phyloP scores from a whole-genome alignment of 2,113 vertebrate genomes.

The Odocoileus hemionus region DNA sequence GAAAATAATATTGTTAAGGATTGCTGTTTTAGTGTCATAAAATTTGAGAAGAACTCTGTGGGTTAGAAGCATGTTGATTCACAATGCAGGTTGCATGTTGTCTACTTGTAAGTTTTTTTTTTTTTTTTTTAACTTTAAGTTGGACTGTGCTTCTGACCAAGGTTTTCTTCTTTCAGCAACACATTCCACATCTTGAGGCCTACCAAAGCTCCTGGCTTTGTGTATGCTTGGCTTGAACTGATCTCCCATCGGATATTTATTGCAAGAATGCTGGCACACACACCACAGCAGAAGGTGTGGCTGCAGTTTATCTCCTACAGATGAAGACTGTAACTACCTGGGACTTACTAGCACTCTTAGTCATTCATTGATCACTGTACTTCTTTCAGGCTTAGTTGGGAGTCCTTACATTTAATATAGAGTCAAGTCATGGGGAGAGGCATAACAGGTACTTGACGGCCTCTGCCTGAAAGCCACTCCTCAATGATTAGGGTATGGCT shows the following conservation, averaged over 20 bases:
- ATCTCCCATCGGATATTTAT: conserved; percentile 99
- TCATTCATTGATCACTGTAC: not conserved
- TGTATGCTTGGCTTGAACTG: conserved; percentile 98
- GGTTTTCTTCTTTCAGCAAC: conserved; percentile 87
- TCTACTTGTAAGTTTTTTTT: not conserved
- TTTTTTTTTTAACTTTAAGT: conserved; percentile 28
- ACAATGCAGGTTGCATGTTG: not conserved
- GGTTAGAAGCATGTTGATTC: not conserved
- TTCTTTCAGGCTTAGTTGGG: not conserved
- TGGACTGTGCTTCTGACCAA: conserved; percentile 62
- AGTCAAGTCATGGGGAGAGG: not conserved
- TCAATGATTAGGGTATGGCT: not conserved
- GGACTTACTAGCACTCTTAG: conserved; percentile 30
- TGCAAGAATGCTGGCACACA: conserved; percentile 98
- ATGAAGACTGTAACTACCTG: conserved; percentile 61
- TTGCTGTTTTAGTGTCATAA: not conserved
- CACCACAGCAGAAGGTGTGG: conserved; percentile 98
- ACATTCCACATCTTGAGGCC: conserved; percentile 99
- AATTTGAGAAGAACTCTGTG: not conserved
- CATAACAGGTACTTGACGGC: not conserved
- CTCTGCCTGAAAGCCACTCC: not conserved
- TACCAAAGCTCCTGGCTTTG: conserved; percentile 98
- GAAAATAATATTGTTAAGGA: not conserved
- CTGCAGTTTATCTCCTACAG: conserved; percentile 82
- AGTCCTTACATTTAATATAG: not conserved